Evolutionary conservation across 2,797 vertebrate species (phyloP).

Genomic region (Eospalax fontanierii): DNA sequence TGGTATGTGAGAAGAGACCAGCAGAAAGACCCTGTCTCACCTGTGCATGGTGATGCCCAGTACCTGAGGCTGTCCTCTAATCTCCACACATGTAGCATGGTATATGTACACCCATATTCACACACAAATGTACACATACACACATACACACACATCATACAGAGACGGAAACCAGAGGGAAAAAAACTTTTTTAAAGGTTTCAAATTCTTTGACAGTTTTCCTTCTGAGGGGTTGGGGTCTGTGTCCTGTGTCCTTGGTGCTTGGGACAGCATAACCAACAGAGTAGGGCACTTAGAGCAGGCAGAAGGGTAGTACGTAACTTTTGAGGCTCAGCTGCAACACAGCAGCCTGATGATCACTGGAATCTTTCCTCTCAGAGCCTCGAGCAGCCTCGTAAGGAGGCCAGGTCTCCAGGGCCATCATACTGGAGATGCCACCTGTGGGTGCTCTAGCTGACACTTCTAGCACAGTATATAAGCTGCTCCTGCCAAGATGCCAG

Average conservation of each 20-base stretch:
- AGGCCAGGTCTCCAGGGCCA: not conserved
- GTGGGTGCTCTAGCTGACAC: not conserved
- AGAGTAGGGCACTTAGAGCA: not conserved
- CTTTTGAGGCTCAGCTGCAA: not conserved
- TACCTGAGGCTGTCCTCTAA: not conserved
- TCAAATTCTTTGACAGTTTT: constrained; percentile 12
- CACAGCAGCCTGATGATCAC: not conserved
- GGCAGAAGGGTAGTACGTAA: not conserved
- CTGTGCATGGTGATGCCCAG: not conserved
- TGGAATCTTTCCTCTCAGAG: not conserved
- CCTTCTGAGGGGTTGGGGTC: not conserved
- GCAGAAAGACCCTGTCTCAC: not conserved
- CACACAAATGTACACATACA: not conserved
- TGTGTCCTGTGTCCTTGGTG: not conserved
- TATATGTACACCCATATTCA: too few relatives aligned
- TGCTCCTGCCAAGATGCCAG: not conserved
- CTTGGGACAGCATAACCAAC: constrained; percentile 13
- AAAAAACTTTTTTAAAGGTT: not conserved
- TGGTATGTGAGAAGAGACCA: too few relatives aligned
- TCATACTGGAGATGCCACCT: not conserved
- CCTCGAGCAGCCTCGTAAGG: not conserved
- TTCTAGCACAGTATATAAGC: not conserved
- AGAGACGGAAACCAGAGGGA: not conserved
- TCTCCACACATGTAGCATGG: too few relatives aligned
- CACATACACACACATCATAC: not conserved